Evolutionary conservation across 1,140 invertebrate genomes (phyloP).

Genomic region (Neomicropteryx cornuta): DNA sequence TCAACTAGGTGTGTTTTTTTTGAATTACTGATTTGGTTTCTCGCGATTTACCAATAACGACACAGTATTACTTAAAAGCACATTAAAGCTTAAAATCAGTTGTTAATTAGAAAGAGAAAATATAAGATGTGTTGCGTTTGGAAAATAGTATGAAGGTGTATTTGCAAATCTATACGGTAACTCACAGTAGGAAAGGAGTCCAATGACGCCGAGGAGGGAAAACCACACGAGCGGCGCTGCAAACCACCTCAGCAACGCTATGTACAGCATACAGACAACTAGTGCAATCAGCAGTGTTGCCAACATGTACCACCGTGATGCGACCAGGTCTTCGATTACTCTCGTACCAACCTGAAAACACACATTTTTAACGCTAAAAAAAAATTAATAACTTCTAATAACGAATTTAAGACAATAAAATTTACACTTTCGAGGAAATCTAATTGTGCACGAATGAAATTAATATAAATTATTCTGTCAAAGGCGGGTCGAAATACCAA

Average conservation of each 20-base stretch:
- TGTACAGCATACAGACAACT: conserved; percentile 74
- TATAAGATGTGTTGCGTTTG: too few relatives aligned
- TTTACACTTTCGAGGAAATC: background rate
- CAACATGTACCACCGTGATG: conserved; percentile 58
- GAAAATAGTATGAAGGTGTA: background rate
- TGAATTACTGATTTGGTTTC: too few relatives aligned
- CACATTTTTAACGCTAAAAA: conserved; percentile 3
- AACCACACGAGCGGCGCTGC: conserved; percentile 80
- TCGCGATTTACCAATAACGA: too few relatives aligned
- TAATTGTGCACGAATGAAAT: too few relatives aligned
- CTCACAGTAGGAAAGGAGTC: conserved; percentile 56
- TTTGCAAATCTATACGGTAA: conserved; percentile 8
- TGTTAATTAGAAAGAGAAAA: too few relatives aligned
- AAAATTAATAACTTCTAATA: conserved; percentile 1
- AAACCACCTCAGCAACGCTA: conserved; percentile 77
- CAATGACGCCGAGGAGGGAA: conserved; percentile 62
- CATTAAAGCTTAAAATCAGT: too few relatives aligned
- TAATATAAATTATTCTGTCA: too few relatives aligned
- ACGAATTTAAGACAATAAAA: background rate
- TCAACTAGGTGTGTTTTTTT: too few relatives aligned
- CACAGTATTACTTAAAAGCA: too few relatives aligned
- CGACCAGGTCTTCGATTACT: conserved; percentile 64
- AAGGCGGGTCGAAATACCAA: too few relatives aligned
- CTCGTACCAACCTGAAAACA: conserved; percentile 42
- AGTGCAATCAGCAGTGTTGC: conserved; percentile 52